Evolutionary conservation across 1,140 invertebrate genomes (phyloP).

Genomic region (Nephila pilipes): DNA sequence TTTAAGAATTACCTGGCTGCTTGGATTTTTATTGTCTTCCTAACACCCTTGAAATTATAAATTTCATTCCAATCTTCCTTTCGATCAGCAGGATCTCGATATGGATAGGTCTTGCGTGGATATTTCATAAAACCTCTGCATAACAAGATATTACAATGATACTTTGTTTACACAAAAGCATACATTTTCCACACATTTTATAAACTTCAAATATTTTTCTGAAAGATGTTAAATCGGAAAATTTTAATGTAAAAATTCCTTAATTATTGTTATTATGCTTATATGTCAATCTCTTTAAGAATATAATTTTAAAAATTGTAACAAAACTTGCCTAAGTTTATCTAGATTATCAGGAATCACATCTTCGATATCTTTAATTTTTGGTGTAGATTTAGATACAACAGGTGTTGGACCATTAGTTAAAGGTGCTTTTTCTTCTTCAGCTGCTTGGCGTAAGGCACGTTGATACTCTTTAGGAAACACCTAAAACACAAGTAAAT

Average conservation of each 20-base stretch:
- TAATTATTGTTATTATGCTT: too few relatives aligned
- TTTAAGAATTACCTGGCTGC: constrained; percentile 90
- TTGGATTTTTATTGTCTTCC: constrained; percentile 93
- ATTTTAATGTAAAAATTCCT: too few relatives aligned
- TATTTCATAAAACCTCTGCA: constrained; percentile 97
- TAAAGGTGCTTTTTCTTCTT: constrained; percentile 83
- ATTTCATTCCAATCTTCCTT: constrained; percentile 98
- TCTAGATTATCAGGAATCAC: constrained; percentile 89
- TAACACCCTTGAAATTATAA: constrained; percentile 92
- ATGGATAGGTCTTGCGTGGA: constrained; percentile 91
- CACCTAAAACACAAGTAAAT: constrained; percentile 86
- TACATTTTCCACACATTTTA: neutral
- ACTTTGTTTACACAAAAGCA: neutral
- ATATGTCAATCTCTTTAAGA: too few relatives aligned
- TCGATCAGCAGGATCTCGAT: constrained; percentile 91
- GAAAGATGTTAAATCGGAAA: too few relatives aligned
- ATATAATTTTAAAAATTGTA: constrained; percentile 37
- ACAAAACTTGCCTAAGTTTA: constrained; percentile 87
- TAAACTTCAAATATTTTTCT: neutral
- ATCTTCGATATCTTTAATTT: constrained; percentile 91
- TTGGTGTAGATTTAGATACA: neutral
- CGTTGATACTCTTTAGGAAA: constrained; percentile 98
- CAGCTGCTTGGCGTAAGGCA: constrained; percentile 89
- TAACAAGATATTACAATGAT: neutral
- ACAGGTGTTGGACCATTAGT: constrained; percentile 80